Percentiles rank a stretch among this genome's conserved stretches.
Conservation (phyloP, 2,797 vertebrate species). For the Pygocentrus nattereri region DNA sequence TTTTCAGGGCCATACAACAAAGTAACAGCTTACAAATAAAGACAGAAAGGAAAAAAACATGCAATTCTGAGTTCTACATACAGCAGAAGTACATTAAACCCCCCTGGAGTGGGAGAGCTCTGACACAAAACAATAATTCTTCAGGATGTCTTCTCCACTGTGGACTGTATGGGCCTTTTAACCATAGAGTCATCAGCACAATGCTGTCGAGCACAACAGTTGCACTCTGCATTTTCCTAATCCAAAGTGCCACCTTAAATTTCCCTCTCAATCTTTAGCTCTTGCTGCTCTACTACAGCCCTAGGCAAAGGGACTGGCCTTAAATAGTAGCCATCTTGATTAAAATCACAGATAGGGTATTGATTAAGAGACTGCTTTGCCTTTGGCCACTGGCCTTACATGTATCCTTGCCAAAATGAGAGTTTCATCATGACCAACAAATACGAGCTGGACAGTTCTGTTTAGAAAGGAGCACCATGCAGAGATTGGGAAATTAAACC, state of each 20-base stretch:
- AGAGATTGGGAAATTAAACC: background rate
- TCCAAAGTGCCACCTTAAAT: constrained; percentile 7
- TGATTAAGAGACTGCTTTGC: background rate
- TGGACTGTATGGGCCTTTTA: background rate
- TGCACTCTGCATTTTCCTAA: background rate
- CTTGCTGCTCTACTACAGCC: background rate
- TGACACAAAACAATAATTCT: background rate
- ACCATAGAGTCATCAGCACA: background rate
- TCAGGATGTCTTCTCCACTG: background rate
- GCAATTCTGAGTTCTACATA: background rate
- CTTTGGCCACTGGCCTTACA: background rate
- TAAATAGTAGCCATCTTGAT: constrained; percentile 12
- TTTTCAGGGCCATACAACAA: background rate
- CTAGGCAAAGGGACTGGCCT: background rate
- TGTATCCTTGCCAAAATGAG: background rate
- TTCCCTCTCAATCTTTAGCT: background rate
- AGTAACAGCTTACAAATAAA: background rate
- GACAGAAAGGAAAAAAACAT: background rate
- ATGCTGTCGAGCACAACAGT: background rate
- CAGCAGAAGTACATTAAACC: background rate
- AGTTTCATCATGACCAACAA: background rate
- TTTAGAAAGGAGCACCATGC: background rate
- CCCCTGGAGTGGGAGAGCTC: background rate
- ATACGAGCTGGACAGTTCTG: background rate
- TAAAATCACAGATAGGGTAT: constrained; percentile 22